Percentiles rank a stretch among this genome's conserved stretches.
Evolutionary conservation across 2,113 vertebrate genomes (phyloP).

Genomic region (Melanotaenia duboulayi): DNA sequence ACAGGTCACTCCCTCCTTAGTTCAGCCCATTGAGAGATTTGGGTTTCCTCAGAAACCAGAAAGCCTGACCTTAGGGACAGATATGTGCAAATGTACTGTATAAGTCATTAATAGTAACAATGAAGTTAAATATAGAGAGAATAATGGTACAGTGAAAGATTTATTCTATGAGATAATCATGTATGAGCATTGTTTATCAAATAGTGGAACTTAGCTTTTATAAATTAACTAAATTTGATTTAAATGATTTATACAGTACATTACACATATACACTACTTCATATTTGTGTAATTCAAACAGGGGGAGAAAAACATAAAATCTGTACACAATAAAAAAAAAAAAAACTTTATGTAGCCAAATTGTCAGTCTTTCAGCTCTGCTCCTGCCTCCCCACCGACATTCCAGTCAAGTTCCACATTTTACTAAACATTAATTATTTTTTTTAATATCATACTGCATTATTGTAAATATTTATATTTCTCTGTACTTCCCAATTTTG

Average conservation of each 20-base stretch:
- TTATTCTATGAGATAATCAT: neutral
- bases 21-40: neutral
- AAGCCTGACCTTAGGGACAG: rapidly evolving
- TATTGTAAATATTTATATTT: neutral
- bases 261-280: neutral
- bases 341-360: neutral
- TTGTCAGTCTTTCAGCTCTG: neutral
- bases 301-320: neutral
- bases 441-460: neutral
- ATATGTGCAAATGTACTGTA: neutral
- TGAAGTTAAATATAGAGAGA: too few species aligned
- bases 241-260: neutral
- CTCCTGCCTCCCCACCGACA: neutral
- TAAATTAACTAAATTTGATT: neutral
- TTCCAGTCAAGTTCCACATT: neutral
- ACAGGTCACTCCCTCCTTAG: constrained; percentile 25
- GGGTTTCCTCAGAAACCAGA: neutral
- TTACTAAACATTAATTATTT: neutral
- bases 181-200: neutral
- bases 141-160: too few species aligned
- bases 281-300: neutral
- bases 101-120: neutral
- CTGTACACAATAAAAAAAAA: neutral
- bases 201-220: neutral
- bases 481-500: neutral